Percentiles rank a stretch among this genome's conserved stretches.
phyloP scores from a whole-genome alignment of 1,140 invertebrate genomes.

The Tetragonula clypearis region DNA sequence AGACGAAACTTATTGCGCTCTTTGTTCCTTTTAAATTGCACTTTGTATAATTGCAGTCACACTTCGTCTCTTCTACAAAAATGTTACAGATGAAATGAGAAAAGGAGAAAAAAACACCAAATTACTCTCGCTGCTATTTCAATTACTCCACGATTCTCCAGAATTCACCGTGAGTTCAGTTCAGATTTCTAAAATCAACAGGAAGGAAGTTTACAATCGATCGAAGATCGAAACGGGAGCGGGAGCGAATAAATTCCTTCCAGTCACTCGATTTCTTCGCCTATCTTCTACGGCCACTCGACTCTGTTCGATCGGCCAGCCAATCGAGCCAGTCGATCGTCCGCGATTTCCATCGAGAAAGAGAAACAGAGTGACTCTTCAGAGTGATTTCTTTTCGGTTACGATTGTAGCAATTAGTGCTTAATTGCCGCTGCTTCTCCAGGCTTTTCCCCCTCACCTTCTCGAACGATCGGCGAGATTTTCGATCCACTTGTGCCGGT shows the following conservation, averaged over 20 bases:
- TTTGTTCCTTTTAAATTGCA: no score
- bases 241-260: background rate
- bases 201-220: background rate
- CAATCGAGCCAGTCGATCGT: conserved; percentile 17
- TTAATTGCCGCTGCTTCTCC: conserved; percentile 41
- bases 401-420: conserved; percentile 50
- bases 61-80: no score
- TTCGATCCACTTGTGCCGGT: background rate
- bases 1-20: no score
- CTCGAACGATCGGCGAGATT: background rate
- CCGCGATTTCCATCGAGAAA: background rate
- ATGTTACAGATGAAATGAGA: no score
- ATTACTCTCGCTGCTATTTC: no score
- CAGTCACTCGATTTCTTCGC: background rate
- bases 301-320: conserved; percentile 12
- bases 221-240: background rate
- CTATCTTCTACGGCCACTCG: background rate
- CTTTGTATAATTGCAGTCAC: no score
- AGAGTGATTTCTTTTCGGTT: conserved; percentile 29
- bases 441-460: background rate
- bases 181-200: background rate
- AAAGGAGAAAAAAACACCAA: no score
- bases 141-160: no score
- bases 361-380: background rate
- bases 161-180: no score